Evolutionary conservation across 2,888 invertebrate genomes (phyloP).

Genomic region (Cryptosula pallasiana): DNA sequence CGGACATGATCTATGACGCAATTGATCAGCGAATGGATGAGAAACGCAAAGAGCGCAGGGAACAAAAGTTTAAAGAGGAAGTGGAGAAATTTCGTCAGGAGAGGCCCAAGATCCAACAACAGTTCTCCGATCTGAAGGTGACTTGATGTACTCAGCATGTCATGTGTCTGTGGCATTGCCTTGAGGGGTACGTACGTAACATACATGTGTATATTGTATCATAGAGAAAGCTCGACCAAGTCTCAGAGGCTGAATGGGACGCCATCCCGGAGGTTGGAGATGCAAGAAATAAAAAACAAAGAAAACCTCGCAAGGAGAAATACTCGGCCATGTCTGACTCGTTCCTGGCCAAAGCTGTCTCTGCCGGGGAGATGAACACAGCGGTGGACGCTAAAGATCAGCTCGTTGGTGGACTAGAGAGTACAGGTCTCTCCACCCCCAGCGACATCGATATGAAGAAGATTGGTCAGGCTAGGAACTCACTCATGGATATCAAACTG

Average conservation of each 20-base stretch:
- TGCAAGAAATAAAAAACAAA: constrained; percentile 88
- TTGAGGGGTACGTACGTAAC: too few relatives aligned
- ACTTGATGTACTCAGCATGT: too few relatives aligned
- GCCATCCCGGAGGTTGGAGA: constrained; percentile 99
- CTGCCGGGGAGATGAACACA: constrained; percentile 56
- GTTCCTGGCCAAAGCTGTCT: constrained; percentile 68
- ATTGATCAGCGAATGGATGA: constrained; percentile 99
- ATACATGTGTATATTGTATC: too few relatives aligned
- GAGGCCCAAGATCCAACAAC: constrained; percentile 96
- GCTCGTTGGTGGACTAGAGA: constrained; percentile 32
- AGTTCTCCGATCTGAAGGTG: constrained; percentile 90
- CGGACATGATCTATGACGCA: constrained; percentile 96
- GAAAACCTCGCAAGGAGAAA: constrained; percentile 90
- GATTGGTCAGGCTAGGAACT: constrained; percentile 97
- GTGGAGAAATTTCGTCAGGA: constrained; percentile 96
- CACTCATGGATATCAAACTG: constrained; percentile 96
- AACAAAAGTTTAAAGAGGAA: constrained; percentile 61
- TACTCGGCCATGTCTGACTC: constrained; percentile 97
- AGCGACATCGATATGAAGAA: constrained; percentile 89
- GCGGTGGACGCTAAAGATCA: constrained; percentile 44
- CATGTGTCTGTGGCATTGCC: too few relatives aligned
- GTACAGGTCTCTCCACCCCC: constrained; percentile 55
- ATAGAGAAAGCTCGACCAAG: constrained; percentile 55
- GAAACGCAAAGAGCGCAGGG: constrained; percentile 90
- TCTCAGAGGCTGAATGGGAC: constrained; percentile 91